Evolutionary conservation across 2,888 invertebrate genomes (phyloP), one percentile per base, ranked within the genome.

Genomic region (Abscondita cerata): DNA sequence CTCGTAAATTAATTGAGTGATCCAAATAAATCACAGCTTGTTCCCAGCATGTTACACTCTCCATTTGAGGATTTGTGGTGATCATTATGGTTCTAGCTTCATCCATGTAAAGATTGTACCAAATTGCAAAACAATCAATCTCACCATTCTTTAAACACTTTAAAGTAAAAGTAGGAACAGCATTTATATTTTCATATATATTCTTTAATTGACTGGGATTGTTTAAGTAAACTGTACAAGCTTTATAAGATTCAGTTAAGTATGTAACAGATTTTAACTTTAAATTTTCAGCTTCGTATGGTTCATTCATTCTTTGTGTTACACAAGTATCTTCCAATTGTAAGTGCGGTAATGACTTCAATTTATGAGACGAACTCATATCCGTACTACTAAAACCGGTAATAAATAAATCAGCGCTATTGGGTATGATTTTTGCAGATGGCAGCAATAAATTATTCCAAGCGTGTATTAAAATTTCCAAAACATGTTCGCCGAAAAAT

Each of bases 91-190:
- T 8, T 8, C n/a, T 38, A n/a, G 83, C 82, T 6, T 88, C 85
- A 70, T 88, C 85, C 48, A 93, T 80, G 73, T 89, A 80, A 59
- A 93, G 81, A 73, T 89, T 86, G 74, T 93, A 93, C 89, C 90
- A 92, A 34, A 90, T 84, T 52, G 87, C 86, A 46, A 91, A 78
- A 18, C 86, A 85, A 79, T 91, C 88, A 11, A 91, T 75, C 50
- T 77, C 79, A 1, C 89, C 90, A 71, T 76, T 73, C 52, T 80
- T 74, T 47, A 73, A 73, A 61, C 80, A 82, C 52, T 77, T 78
- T 5, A 84, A 73, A 41, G 79, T 72, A 18, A 82, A 70, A 25
- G 47, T 15, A 4, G 62, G 36, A 2, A 65, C 64, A 19, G 55
- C 66, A 25, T 72, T 59, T 9, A 68, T 33, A 33, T 72, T 68